These are phyloP conservation scores for Lontra canadensis DNA, from an alignment of 2,113 vertebrate species.

Conservation along the genomic window DNA sequence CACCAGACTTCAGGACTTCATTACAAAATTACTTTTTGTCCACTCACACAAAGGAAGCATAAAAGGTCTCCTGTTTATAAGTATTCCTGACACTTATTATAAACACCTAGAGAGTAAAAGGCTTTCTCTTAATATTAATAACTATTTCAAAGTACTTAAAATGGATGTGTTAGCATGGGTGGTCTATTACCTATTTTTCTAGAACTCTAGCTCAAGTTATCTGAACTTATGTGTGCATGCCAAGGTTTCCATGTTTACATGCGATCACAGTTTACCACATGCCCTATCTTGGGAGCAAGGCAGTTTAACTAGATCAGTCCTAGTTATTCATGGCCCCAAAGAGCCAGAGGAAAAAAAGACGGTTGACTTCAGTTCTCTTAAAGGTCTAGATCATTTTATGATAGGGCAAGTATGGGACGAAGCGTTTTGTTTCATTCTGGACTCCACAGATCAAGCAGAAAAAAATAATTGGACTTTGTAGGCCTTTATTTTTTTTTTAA, in stretches of 20 bases:
- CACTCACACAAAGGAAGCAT: neutral
- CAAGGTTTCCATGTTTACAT: neutral
- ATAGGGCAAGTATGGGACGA: neutral
- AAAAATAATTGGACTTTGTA: slow-evolving; percentile 1
- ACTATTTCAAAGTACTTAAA: neutral
- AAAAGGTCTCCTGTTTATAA: slow-evolving; percentile 19
- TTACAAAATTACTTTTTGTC: slow-evolving; percentile 33
- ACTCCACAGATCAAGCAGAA: neutral
- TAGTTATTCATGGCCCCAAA: neutral
- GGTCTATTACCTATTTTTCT: neutral
- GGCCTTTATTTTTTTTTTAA: neutral
- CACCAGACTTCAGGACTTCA: neutral
- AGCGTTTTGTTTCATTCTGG: neutral
- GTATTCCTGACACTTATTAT: slow-evolving; percentile 1
- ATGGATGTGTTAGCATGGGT: neutral
- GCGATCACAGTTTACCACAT: neutral
- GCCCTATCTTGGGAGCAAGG: neutral
- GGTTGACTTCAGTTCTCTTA: neutral
- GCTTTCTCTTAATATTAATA: neutral
- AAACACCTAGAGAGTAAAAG: neutral
- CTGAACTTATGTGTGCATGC: neutral
- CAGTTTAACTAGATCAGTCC: neutral
- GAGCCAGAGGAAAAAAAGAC: neutral
- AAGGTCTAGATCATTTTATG: slow-evolving; percentile 2
- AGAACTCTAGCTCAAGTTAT: neutral